A percentile compares a stretch with the other conserved stretches of the same genome.
Conservation (phyloP, 2,888 invertebrate species). For the Eupithecia dodoneata region DNA sequence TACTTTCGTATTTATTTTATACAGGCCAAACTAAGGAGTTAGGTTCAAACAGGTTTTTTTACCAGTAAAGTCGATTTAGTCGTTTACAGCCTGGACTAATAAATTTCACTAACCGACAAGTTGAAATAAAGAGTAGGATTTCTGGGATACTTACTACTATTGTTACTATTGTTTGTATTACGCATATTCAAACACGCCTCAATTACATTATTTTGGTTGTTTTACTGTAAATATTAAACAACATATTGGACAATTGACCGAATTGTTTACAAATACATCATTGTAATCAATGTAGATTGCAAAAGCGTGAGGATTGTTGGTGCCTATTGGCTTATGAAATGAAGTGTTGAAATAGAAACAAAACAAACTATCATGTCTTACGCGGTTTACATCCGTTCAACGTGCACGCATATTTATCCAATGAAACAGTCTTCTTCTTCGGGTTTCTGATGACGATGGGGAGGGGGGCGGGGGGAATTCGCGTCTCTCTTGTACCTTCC, state of each 20-base stretch:
- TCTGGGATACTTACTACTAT: neutral
- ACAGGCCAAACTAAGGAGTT: neutral
- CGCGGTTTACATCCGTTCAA: slow-evolving; percentile 12
- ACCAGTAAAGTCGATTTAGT: neutral
- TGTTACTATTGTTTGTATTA: neutral
- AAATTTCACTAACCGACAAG: neutral
- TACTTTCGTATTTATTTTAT: neutral
- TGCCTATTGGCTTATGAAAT: slow-evolving; percentile 13
- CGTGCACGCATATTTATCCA: slow-evolving; percentile 15
- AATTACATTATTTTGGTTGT: neutral
- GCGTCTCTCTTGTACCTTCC: neutral
- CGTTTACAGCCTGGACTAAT: neutral
- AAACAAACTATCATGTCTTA: slow-evolving; percentile 22
- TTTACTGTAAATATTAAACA: slow-evolving; percentile 1
- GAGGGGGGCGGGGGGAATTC: neutral
- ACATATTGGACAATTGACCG: neutral
- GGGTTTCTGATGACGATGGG: neutral
- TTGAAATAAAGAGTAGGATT: neutral
- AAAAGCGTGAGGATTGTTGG: neutral
- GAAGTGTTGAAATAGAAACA: slow-evolving; percentile 25
- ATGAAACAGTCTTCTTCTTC: neutral
- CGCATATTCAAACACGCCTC: neutral
- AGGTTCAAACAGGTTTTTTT: neutral
- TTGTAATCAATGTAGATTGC: slow-evolving; percentile 1
- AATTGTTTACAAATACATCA: neutral